Evolutionary conservation across 1,140 invertebrate species (phyloP).

Genomic region (Semibalanus balanoides): DNA sequence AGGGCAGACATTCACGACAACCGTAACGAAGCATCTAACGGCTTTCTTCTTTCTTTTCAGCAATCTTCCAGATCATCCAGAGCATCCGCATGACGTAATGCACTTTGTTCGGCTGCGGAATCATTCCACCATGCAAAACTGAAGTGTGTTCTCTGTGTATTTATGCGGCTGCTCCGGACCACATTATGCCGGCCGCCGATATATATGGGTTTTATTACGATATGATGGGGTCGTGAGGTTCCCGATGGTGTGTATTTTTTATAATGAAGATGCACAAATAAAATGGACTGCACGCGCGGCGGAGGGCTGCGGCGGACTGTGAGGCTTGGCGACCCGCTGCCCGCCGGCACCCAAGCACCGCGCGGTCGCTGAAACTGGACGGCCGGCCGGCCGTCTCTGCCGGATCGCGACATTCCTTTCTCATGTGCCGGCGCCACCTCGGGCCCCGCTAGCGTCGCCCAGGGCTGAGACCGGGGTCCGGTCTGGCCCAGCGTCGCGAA

Average conservation of each 20-base stretch:
- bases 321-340: background rate
- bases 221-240: background rate
- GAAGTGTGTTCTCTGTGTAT: background rate
- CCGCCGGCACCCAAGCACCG: too few relatives aligned
- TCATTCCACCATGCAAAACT: background rate
- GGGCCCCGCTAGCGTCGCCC: too few relatives aligned
- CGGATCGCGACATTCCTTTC: too few relatives aligned
- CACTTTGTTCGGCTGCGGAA: background rate
- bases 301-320: background rate
- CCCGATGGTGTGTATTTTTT: background rate
- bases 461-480: too few relatives aligned
- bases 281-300: background rate
- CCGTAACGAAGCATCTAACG: too few relatives aligned
- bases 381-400: too few relatives aligned
- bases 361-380: too few relatives aligned
- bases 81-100: slow-evolving; percentile 53
- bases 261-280: background rate
- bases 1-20: too few relatives aligned
- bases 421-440: background rate
- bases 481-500: too few relatives aligned
- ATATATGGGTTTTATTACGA: background rate
- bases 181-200: background rate
- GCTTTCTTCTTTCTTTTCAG: slow-evolving; percentile 39
- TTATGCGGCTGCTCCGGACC: background rate
- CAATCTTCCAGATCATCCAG: slow-evolving; percentile 93